Evolutionary conservation across 2,797 vertebrate species (phyloP), one percentile per base, ranked within the genome.

Genomic region (Yasuhikotakia modesta): DNA sequence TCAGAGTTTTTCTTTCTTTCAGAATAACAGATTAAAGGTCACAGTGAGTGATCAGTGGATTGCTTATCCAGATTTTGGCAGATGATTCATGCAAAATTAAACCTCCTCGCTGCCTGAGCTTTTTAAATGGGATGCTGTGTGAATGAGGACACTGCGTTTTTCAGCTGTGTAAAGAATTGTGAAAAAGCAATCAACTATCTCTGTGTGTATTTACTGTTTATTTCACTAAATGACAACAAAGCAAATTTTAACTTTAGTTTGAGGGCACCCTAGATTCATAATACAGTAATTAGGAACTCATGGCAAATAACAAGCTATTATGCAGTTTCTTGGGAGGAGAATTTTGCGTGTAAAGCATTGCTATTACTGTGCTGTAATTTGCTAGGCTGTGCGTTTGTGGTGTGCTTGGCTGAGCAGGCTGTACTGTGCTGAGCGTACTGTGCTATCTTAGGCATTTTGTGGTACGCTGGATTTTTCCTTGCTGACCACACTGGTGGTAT

Each of bases 11-110:
- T 57, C 21, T 32, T 64, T 11, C 8, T 35, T 35, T 22, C 17
- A 30, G 63, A 57, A 75, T 16, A 57, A 45, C 39, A 67, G 35
- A 75, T 75, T 57, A 57, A 30, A 75, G 39, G 17, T 46, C 63
- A 21, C 21, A 46, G 12, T 57, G 8, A 76, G 66, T 58, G 17
- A 67, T 76, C 73, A n/a, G 19, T 17, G 30, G 14, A 64, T 52
- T 53, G 19, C 22, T 74, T 43, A 52, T 65, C 48, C 32, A 43
- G 61, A 55, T 53, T 75, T 19, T 21, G 48, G 32, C 8, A 32
- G 21, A 12, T n/a, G 21, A 66, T 27, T 45, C 61, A 66, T 43
- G 16, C 30, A 10, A 66, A 53, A 75, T 43, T 1, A 43, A 55
- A 74, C 3, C 46, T 1, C 55, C 16, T 27, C 3, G 5, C 50